Conservation (phyloP, 1,140 invertebrate genomes). For the Lepidotrigona ventralis region DNA sequence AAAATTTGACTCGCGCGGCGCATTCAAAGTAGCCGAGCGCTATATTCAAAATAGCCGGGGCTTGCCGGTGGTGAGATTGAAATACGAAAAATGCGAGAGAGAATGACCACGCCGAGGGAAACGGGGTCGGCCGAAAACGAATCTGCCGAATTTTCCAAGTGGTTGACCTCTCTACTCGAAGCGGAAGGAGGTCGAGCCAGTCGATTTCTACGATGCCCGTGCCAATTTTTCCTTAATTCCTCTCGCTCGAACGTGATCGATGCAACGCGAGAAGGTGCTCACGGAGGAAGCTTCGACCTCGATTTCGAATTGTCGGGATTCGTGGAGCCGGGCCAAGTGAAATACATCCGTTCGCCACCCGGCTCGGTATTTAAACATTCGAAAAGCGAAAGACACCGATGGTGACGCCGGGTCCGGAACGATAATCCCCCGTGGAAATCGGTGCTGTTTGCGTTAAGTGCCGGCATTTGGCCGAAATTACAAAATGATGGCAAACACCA, state of each 20-base stretch:
- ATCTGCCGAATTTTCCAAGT: slow-evolving; percentile 29
- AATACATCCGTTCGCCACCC: too few species aligned
- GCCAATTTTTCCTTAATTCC: slow-evolving; percentile 25
- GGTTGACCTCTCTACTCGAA: slow-evolving; percentile 6
- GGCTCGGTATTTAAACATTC: neutral
- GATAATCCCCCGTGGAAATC: neutral
- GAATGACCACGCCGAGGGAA: slow-evolving; percentile 15
- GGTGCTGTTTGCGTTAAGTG: neutral
- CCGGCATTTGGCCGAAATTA: neutral
- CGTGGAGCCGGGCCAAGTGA: neutral
- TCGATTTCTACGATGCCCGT: neutral
- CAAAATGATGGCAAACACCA: neutral
- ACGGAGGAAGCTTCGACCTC: neutral
- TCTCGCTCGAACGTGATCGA: neutral
- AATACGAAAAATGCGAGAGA: slow-evolving; percentile 38
- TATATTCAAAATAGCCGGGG: slow-evolving; percentile 20
- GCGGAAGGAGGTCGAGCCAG: slow-evolving; percentile 6
- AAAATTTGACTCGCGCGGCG: slow-evolving; percentile 7
- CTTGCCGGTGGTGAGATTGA: slow-evolving; percentile 33
- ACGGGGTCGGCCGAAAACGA: neutral
- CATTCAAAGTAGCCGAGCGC: too few species aligned
- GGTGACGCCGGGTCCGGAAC: neutral
- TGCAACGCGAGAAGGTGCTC: neutral
- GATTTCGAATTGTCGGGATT: neutral
- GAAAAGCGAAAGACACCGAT: neutral